Base-by-base conservation (phyloP, 2,888 invertebrate species). In the Phrixothrix hirtus region DNA sequence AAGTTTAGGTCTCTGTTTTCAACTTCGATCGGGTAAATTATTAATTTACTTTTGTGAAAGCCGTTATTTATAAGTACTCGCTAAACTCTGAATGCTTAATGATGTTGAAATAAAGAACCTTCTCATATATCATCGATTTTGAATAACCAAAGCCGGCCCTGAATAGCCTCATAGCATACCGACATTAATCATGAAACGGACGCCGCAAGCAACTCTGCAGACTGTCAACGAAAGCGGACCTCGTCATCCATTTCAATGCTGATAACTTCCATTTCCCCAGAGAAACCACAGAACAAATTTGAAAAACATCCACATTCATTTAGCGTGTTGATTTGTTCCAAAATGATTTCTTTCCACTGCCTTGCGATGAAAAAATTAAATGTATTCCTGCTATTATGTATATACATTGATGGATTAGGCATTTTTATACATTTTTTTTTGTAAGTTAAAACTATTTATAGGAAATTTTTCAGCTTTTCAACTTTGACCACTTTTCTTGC, bases 161-260 rank as follows among this genome's bases (percentile, higher is more conserved):
- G 56, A 47, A 54, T 36, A 32, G 36, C 38, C 38, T 25, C 17
- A 32, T 27, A 37, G 48, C 38, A 47, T 41, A 51, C 52, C 31
- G 46, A 51, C 61, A 61, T 61, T 60, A 60, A 61, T 61, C 61
- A 61, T 58, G 54, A 52, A 51, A 51, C 44, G 44, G 51, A 35
- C 44, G 44, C 53, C 53, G 32, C 47, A 48, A 38, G 55, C 54
- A 54, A 46, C 56, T 49, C 44, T 55, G 42, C 60, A 37, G 35
- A 47, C 51, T 56, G 56, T 56, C 56, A 52, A 44, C 56, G 37
- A 35, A 48, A 52, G 27, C 43, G 52, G 36, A 31, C 32, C 38
- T 31, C 53, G 32, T 54, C 48, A 43, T 46, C 36, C 43, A 42
- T 54, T 54, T 39, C 15, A 32, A 48, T 43, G 34, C 38, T 37